Base-by-base conservation (phyloP, 2,797 vertebrate species). In the Schizopygopsis malacanthus region DNA sequence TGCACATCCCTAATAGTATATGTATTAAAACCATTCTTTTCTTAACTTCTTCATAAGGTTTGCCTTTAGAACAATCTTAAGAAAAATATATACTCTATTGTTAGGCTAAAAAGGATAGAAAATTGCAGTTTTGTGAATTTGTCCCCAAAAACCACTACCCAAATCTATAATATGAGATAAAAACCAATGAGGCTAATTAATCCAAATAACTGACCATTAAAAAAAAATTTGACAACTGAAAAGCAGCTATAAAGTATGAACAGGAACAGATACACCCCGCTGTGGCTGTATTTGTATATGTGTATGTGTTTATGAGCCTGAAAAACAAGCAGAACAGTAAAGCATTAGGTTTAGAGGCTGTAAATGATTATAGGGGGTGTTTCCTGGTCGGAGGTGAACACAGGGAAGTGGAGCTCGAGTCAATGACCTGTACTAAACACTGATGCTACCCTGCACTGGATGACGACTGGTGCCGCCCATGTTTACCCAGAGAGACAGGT, bases 401-500 rank as follows among this genome's bases (percentile, higher is more conserved):
- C 28, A 63, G 70, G 72, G 59, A 73, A 82, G 81, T 15, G 13
- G 41, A 59, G 47, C 47, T 69, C 18, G 50, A 80, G 52, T n/a
- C 37, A 39, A 39, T 6, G 67, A 69, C 12, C 56, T 52, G 69
- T 39, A 52, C 47, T 76, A 87, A 45, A 82, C 76, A 67, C n/a
- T 8, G 20, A 72, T 0, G 33, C 6, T 50, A 25, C 5, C 25
- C 65, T 67, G 12, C 22, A 33, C 43, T 33, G n/a, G 39, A 86
- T 78, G 86, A 79, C 33, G 47, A 25, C 81, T 71, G 81, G 33
- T 41, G 41, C 67, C 71, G 22, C 80, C 85, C 52, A 73, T 86
- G 81, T 90, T 90, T 87, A 86, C 85, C 83, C 85, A 28, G 63
- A 83, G 85, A 87, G 76, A 90, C 87, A 85, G 87, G 80, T 88